Evolutionary conservation across 1,140 invertebrate species (phyloP).

Genomic region (Bombus cullumanus): DNA sequence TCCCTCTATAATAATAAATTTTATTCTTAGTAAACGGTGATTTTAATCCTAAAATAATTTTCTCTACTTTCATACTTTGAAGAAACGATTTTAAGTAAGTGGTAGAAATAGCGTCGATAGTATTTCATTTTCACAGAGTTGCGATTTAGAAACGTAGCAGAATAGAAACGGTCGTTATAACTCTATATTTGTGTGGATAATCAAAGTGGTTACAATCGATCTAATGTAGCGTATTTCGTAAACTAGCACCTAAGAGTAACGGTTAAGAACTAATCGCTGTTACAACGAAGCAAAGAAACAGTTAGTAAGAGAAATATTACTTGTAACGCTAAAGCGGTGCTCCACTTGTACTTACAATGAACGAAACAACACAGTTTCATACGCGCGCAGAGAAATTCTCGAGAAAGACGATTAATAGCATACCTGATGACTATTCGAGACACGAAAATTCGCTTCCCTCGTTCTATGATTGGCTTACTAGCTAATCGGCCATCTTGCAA

Average conservation of each 20-base stretch:
- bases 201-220: no score
- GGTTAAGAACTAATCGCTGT: not conserved
- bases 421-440: not conserved
- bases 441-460: not conserved
- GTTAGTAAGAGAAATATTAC: not conserved
- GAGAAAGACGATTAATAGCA: not conserved
- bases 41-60: no score
- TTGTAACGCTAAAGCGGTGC: not conserved
- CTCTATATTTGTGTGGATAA: no score
- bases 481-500: not conserved
- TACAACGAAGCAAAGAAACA: not conserved
- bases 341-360: no score
- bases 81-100: fast-evolving
- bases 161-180: no score
- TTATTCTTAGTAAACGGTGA: no score
- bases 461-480: not conserved
- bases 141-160: no score
- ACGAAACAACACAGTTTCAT: not conserved
- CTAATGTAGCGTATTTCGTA: no score
- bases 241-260: not conserved
- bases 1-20: fast-evolving
- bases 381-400: not conserved
- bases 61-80: no score
- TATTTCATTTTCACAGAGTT: no score
- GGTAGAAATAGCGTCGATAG: no score